These are phyloP conservation scores for Mythimna pallens DNA, from an alignment of 2,888 invertebrate species.

Conservation along the genomic window DNA sequence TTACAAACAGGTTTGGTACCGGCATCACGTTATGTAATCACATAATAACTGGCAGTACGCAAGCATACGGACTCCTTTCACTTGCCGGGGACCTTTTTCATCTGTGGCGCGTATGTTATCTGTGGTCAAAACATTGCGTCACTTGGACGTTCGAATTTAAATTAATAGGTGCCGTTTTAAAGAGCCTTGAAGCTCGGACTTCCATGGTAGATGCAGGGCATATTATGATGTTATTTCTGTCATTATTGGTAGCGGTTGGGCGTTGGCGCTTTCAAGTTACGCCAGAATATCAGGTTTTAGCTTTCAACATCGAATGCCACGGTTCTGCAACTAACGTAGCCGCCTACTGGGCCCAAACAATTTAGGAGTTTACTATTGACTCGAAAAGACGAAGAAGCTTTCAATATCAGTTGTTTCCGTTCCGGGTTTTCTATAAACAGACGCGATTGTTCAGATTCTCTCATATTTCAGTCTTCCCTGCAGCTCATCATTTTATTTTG, in stretches of 20 bases:
- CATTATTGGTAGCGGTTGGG: constrained; percentile 4
- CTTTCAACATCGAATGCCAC: constrained; percentile 33
- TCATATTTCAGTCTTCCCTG: not conserved
- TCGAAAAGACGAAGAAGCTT: not conserved
- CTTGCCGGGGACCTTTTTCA: constrained; percentile 77
- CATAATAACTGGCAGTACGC: constrained; percentile 67
- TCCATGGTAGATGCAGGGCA: constrained; percentile 8
- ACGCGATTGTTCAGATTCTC: not conserved
- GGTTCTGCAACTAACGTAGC: no score
- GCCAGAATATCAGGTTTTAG: constrained; percentile 30
- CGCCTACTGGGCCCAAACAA: no score
- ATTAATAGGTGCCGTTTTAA: constrained; percentile 19
- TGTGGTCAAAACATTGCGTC: constrained; percentile 58
- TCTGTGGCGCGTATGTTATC: constrained; percentile 69
- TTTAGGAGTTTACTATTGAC: no score
- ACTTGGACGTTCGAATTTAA: constrained; percentile 38
- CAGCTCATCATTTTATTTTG: not conserved
- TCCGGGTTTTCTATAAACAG: not conserved
- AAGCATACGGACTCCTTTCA: constrained; percentile 75
- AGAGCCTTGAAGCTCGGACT: constrained; percentile 26
- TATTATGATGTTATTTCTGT: constrained; percentile 5
- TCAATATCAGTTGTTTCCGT: constrained; percentile 16
- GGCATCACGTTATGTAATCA: constrained; percentile 71
- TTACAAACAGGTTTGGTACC: constrained; percentile 65
- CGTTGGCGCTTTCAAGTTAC: constrained; percentile 29